Evolutionary conservation across 2,113 vertebrate genomes (phyloP).

Genomic region (Grantiella picta): DNA sequence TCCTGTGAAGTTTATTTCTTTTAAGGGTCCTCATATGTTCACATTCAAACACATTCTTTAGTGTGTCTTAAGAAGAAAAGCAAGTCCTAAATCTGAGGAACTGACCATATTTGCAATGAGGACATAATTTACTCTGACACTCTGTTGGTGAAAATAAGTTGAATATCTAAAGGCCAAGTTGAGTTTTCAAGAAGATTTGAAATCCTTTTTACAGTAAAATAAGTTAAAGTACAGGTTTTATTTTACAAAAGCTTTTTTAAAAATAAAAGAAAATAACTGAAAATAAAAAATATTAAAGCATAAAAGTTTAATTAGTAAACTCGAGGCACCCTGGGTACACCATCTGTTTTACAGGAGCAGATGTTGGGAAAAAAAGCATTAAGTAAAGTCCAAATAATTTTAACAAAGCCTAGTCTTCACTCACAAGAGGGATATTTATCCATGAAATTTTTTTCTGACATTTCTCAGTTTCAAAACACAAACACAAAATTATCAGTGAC

Average conservation of each 20-base stretch:
- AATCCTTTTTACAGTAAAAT: not conserved
- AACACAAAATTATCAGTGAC: not conserved
- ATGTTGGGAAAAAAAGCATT: not conserved
- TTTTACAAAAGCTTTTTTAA: not conserved
- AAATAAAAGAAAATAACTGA: not conserved
- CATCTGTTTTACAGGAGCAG: not conserved
- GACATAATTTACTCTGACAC: not conserved
- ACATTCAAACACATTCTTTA: not conserved
- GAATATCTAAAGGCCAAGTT: not conserved
- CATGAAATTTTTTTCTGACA: not conserved
- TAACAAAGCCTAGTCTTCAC: not conserved
- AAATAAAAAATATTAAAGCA: not conserved
- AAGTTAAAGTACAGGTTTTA: not conserved
- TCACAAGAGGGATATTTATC: not conserved
- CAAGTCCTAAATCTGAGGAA: not conserved
- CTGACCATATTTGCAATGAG: not conserved
- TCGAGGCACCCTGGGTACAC: not conserved
- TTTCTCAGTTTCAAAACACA: not conserved
- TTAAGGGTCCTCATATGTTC: not conserved
- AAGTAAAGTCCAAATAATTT: not conserved
- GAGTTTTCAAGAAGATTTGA: not conserved
- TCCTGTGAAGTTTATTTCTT: not conserved
- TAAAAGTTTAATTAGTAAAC: not conserved
- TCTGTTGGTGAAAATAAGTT: not conserved
- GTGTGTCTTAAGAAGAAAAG: not conserved